Evolutionary conservation across 53 echinoderm and acorn worm species (phyloP).

Genomic region (Mesocentrotus franciscanus): DNA sequence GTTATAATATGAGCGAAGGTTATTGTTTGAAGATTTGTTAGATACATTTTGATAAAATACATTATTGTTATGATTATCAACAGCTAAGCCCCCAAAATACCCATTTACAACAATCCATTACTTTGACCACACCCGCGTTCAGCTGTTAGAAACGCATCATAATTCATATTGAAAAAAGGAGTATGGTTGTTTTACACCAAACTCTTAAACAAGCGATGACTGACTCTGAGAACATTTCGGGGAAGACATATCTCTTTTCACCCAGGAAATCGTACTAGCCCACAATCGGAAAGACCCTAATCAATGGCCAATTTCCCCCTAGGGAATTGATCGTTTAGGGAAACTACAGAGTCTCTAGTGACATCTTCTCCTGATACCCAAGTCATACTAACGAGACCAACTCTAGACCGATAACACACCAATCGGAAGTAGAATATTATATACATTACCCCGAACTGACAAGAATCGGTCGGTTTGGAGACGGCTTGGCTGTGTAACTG

Average conservation of each 20-base stretch:
- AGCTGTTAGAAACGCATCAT: neutral
- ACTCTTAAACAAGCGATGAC: neutral
- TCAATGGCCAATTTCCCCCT: constrained; percentile 62
- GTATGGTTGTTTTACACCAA: neutral
- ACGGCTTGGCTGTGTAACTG: too few species aligned
- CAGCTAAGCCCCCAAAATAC: too few species aligned
- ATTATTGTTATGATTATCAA: too few species aligned
- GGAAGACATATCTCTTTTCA: neutral
- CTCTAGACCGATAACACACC: too few species aligned
- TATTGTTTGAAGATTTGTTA: too few species aligned
- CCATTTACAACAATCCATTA: too few species aligned
- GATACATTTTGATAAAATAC: too few species aligned
- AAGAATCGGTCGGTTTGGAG: too few species aligned
- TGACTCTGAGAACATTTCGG: neutral
- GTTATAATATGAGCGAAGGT: too few species aligned
- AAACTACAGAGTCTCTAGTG: neutral
- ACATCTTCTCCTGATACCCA: neutral
- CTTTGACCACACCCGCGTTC: neutral
- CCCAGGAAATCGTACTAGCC: neutral
- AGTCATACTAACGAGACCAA: too few species aligned
- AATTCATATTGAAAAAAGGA: neutral
- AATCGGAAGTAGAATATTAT: too few species aligned
- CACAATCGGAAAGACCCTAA: constrained; percentile 42
- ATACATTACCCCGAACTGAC: too few species aligned
- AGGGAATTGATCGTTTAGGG: constrained; percentile 25